Conservation (phyloP, 1,140 invertebrate genomes). For the Halesus radiatus region DNA sequence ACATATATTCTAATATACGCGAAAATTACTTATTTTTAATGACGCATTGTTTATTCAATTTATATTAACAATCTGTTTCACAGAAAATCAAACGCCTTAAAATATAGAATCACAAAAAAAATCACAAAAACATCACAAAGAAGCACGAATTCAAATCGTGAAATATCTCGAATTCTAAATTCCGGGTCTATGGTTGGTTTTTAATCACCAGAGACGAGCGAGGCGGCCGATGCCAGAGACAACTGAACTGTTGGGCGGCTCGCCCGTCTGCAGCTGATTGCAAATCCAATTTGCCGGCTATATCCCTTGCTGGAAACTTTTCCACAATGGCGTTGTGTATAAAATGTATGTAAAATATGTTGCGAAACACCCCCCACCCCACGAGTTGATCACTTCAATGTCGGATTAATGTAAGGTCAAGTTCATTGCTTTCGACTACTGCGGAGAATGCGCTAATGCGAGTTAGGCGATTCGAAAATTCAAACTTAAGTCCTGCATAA, state of each 20-base stretch:
- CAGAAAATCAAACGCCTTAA: neutral
- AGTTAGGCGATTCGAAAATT: neutral
- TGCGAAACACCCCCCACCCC: neutral
- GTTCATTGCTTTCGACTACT: neutral
- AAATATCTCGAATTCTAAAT: neutral
- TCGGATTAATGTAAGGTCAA: conserved; percentile 11
- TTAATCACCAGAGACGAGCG: neutral
- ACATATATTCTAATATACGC: too few species aligned
- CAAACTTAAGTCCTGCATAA: neutral
- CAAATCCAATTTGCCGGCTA: conserved; percentile 22
- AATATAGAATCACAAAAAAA: neutral
- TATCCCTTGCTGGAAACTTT: conserved; percentile 12
- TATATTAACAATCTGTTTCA: too few species aligned
- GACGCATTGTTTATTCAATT: too few species aligned
- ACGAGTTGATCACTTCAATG: conserved; percentile 15
- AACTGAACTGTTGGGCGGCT: neutral
- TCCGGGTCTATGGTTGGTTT: neutral
- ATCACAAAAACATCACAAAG: neutral
- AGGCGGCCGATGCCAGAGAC: conserved; percentile 15
- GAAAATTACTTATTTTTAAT: too few species aligned
- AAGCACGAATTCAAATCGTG: neutral
- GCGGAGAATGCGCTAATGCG: neutral
- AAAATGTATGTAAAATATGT: neutral
- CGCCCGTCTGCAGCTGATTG: conserved; percentile 17
- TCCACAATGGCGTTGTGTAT: neutral